phyloP scores from a whole-genome alignment of 1,140 invertebrate species.

The Macrobrachium nipponense region DNA sequence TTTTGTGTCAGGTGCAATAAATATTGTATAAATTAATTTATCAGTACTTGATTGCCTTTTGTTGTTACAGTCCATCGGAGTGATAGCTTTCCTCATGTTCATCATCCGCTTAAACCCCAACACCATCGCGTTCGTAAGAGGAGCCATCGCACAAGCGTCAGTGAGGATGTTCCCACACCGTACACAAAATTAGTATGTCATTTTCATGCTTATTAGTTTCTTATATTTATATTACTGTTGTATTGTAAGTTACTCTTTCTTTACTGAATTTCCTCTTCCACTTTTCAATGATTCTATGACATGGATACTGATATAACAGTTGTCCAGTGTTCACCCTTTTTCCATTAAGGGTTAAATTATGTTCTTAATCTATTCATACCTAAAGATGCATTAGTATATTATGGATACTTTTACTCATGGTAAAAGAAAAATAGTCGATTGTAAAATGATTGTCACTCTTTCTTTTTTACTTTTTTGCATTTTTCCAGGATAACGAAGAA shows the following conservation, averaged over 20 bases:
- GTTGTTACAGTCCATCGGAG: slow-evolving; percentile 27
- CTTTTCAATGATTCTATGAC: too few relatives aligned
- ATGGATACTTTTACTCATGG: not conserved
- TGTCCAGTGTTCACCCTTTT: too few relatives aligned
- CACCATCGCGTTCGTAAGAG: slow-evolving; percentile 16
- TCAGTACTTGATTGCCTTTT: not conserved
- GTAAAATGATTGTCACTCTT: not conserved
- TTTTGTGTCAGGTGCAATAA: not conserved
- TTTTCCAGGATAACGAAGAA: slow-evolving; percentile 25
- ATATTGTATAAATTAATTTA: not conserved
- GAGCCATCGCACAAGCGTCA: not conserved
- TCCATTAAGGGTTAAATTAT: too few relatives aligned
- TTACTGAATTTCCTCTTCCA: too few relatives aligned
- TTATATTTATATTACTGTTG: too few relatives aligned
- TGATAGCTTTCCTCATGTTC: slow-evolving; percentile 47
- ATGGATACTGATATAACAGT: too few relatives aligned
- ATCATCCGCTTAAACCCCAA: slow-evolving; percentile 41
- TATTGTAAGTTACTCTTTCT: too few relatives aligned
- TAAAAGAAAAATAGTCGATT: not conserved
- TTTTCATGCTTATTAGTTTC: too few relatives aligned
- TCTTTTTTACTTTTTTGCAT: not conserved
- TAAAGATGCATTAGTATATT: too few relatives aligned
- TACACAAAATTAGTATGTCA: too few relatives aligned
- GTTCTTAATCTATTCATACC: too few relatives aligned
- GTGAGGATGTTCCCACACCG: too few relatives aligned